These are phyloP conservation scores for Luperina testacea DNA, from an alignment of 2,888 invertebrate species.

Conservation along the genomic window DNA sequence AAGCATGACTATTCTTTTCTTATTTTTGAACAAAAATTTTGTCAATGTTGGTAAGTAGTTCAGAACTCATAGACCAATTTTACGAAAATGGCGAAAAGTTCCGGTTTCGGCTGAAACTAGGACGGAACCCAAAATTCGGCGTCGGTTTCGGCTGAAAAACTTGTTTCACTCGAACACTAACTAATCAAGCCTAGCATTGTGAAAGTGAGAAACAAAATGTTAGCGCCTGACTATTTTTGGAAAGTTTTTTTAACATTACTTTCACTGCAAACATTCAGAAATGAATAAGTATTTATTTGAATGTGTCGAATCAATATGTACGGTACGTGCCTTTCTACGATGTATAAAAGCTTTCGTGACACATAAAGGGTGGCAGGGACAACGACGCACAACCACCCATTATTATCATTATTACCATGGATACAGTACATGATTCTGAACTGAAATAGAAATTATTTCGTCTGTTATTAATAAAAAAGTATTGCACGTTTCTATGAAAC, in stretches of 20 bases:
- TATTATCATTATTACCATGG: neutral
- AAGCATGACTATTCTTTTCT: neutral
- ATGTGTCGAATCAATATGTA: conserved; percentile 6
- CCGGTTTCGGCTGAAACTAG: neutral
- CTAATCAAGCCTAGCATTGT: conserved; percentile 51
- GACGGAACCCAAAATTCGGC: neutral
- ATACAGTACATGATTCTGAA: neutral
- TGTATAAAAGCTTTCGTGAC: neutral
- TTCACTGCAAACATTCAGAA: conserved; percentile 41
- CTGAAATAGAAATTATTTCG: neutral
- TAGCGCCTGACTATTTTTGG: conserved; percentile 32
- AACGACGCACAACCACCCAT: neutral
- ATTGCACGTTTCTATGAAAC: no score
- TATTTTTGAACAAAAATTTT: neutral
- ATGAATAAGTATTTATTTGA: conserved; percentile 15
- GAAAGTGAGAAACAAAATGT: conserved; percentile 49
- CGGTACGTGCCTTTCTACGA: neutral
- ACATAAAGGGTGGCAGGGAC: neutral
- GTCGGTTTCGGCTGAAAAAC: conserved; percentile 8
- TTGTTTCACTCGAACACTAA: conserved; percentile 27
- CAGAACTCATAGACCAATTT: neutral
- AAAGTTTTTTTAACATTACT: conserved; percentile 50
- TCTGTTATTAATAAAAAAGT: no score
- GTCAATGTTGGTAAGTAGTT: neutral
- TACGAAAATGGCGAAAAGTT: conserved; percentile 13